Evolutionary conservation across 2,797 vertebrate species (phyloP), one percentile per base, ranked within the genome.

Genomic region (Emydoidea blandingii): DNA sequence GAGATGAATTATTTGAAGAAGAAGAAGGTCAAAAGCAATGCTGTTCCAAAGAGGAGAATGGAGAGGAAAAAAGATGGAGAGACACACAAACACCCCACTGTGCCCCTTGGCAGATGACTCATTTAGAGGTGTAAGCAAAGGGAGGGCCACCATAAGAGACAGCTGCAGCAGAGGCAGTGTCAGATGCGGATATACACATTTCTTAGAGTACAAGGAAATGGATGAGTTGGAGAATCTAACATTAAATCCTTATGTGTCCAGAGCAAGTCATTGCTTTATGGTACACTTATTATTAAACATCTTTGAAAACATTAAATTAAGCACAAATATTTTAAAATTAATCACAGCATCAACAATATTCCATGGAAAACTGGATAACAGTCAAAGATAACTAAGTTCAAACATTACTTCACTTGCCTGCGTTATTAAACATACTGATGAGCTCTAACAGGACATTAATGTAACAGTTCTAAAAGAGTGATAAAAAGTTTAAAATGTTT

Each of bases 401-500:
- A 82, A 25, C 3, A 19, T 87, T 79, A 50, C 4, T 50, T 50
- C 68, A 88, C 29, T 87, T 92, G 29, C 54, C 1, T 57, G 49
- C n/a, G 4, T 65, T 85, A 50, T 41, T 76, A 49, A 89, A 44
- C 12, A 1, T 90, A 18, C 15, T 37, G 49, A 44, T 83, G 27
- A 80, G 49, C 27, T 87, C 44, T 91, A 81, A 31, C 9, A 5
- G 57, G n/a, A 3, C 34, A 93, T 41, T 65, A 85, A 34, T 31
- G 9, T 10, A 94, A 27, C 18, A n/a, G 16, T 49, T 91, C 9
- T 10, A 53, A 86, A 89, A 91, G 57, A 56, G n/a, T n/a, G 49
- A 72, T n/a, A 96, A 57, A 92, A 94, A 88, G 81, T 50, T 88
- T n/a, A 89, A 85, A 97, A 87, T 5, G 11, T 78, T 68, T 95